Evolutionary conservation across 1,140 invertebrate genomes (phyloP), one percentile per base, ranked within the genome.

Genomic region (Drosophila athabasca): DNA sequence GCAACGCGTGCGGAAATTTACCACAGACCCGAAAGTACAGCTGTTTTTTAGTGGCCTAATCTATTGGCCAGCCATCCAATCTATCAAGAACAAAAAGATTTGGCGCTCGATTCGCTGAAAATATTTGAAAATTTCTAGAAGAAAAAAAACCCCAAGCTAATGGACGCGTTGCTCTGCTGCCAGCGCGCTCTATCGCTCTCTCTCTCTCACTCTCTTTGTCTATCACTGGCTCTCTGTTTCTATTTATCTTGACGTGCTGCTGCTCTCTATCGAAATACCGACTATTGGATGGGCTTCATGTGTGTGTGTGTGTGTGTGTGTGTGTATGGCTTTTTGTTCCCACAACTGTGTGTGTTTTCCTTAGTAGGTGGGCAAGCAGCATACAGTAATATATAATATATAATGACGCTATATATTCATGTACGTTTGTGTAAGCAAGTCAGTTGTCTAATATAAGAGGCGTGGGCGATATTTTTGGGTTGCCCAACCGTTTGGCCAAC

Each of bases 81-180:
- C 61, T 84, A 87, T 80, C 64, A 84, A 73, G 58, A 61, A 29
- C 46, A 17, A 61, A 50, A 51, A 41, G 48, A 61, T 51, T 46
- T 41, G 44, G 31, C 39, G 49, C 35, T 39, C 35, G 11, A 54
- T 39, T 61, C 67, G 50, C 46, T 54, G 29, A 70, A 76, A 68
- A 83, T 72, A 67, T 82, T 81, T 68, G 26, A 81, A 68, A 77
- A 82, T 88, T 85, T 87, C 83, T 87, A 87, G 82, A 87, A 87
- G 53, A 78, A 76, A 76, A 39, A 51, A 39, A 39, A 13, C 11
- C 41, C 46, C 66, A 45, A 62, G 52, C 50, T 31, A 62, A 45
- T 57, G 62, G 31, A 31, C 52, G 59, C 60, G 35, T 55, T 15
- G 15, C 44, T 46, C 19, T 35, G 26, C 24, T 26, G 24, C 24